Base-by-base conservation (phyloP, 2,888 invertebrate species). In the Hypena proboscidalis region DNA sequence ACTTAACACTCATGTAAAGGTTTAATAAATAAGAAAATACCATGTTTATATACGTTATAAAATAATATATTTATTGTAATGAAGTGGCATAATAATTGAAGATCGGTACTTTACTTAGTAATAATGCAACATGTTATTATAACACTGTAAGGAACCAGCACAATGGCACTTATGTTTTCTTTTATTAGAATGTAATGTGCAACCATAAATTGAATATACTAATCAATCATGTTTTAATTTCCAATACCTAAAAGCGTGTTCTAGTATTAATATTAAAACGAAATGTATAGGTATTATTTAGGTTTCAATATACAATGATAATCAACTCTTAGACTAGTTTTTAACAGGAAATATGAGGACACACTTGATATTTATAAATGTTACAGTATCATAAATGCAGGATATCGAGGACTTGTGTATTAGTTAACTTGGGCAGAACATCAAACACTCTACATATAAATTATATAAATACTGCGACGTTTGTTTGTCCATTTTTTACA, bases 1-100 rank as follows among this genome's bases (percentile, higher is more conserved):
- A n/a, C n/a, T 3, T 13, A 6, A 13, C 5, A 13, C 4, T 5
- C n/a, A n/a, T n/a, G n/a, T n/a, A n/a, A n/a, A n/a, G n/a, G n/a
- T n/a, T n/a, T n/a, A 10, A 6, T 30, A 5, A 17, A 19, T 27
- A n/a, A 26, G 27, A 9, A 29, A 21, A 11, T 2, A n/a, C 1
- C 8, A 3, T 14, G 9, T n/a, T 17, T n/a, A 14, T 30, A 23
- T 77, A 72, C 57, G 59, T 74, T 85, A 81, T 74, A 83, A 85
- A 85, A 85, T 81, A 77, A 78, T 80, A 77, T 79, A 77, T 82
- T 81, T 79, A 77, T 81, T 81, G 77, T 78, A 80, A 72, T 81
- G 81, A 78, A 76, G 78, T 77, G 75, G 80, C 73, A 78, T 77
- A 75, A 78, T 77, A 75, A 64, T 74, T 71, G 62, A 75, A 74